Evolutionary conservation across 2,888 invertebrate genomes (phyloP).

Genomic region (Monochamus alternatus): DNA sequence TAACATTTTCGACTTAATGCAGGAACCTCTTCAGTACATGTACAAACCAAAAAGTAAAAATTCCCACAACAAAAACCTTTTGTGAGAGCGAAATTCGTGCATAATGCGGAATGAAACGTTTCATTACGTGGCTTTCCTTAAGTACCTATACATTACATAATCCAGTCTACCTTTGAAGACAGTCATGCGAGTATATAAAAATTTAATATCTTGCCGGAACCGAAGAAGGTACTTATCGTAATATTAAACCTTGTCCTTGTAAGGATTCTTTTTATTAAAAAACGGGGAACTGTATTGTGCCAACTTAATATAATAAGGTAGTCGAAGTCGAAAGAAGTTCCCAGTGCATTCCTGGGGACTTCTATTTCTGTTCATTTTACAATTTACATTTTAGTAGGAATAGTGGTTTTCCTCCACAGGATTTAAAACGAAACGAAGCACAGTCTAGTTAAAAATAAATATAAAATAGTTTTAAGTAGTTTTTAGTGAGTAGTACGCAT

Average conservation of each 20-base stretch:
- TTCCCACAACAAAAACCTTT: slow-evolving; percentile 18
- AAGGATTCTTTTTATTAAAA: slow-evolving; percentile 43
- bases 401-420: no score
- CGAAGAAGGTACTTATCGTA: slow-evolving; percentile 10
- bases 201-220: slow-evolving; percentile 29
- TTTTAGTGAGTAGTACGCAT: no score
- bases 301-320: slow-evolving; percentile 45
- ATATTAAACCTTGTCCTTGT: slow-evolving; percentile 36
- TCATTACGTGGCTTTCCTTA: slow-evolving; percentile 33
- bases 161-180: slow-evolving; percentile 33
- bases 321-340: not conserved
- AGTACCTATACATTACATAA: slow-evolving; percentile 34
- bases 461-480: no score
- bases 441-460: no score
- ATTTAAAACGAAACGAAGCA: no score
- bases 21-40: no score
- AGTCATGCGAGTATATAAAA: slow-evolving; percentile 35
- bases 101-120: slow-evolving; percentile 24
- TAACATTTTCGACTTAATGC: not conserved
- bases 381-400: no score
- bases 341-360: not conserved
- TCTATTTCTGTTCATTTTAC: no score
- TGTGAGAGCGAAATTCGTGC: slow-evolving; percentile 7
- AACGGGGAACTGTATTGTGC: slow-evolving; percentile 47
- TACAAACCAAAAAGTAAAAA: slow-evolving; percentile 2